Base-by-base conservation (phyloP, 2,113 vertebrate genomes). In the Eublepharis macularius region DNA sequence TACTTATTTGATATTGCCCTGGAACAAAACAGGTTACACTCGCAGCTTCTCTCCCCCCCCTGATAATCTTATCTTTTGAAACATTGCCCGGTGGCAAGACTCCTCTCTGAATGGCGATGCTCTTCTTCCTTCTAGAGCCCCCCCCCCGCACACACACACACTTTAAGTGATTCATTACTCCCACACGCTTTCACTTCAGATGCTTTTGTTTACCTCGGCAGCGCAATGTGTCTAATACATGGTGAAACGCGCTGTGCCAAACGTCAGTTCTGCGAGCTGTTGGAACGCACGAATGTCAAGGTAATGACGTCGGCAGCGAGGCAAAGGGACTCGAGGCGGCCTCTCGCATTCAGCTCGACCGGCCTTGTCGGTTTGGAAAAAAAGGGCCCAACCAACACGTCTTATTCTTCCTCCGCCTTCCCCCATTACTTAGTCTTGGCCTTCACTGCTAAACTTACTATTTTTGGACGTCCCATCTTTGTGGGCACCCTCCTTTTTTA, bases 191-290 rank as follows among this genome's bases (percentile, higher is more conserved):
- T 89, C 91, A 90, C 93, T 95, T 94, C 93, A 94, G 93, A 91
- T 94, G 94, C 94, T 90, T 95, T 94, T 94, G 94, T 94, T 94
- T 94, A 92, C 86, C 93, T 90, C 92, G 57, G 91, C 94, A 91
- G 89, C 2, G 91, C 87, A 80, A 92, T 92, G 94, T 95, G 94
- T 94, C 94, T 94, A 90, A 90, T 94, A 93, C 92, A 91, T 77
- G 92, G 94, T 78, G 87, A 90, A 91, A 86, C 69, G 90, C 84
- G 91, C 93, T 80, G 94, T n/a, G 91, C 94, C 91, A 88, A 85
- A 79, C 89, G 88, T 91, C 94, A 90, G 94, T 86, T 6, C 89
- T 2, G 80, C 4, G 68, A 89, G 82, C 60, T 81, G 90, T 90
- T 86, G 21, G 83, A 68, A 85, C 34, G 34, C 88, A 45, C 51